A percentile compares a stretch with the other conserved stretches of the same genome.
Evolutionary conservation across 2,113 vertebrate genomes (phyloP).

Genomic region (human): DNA sequence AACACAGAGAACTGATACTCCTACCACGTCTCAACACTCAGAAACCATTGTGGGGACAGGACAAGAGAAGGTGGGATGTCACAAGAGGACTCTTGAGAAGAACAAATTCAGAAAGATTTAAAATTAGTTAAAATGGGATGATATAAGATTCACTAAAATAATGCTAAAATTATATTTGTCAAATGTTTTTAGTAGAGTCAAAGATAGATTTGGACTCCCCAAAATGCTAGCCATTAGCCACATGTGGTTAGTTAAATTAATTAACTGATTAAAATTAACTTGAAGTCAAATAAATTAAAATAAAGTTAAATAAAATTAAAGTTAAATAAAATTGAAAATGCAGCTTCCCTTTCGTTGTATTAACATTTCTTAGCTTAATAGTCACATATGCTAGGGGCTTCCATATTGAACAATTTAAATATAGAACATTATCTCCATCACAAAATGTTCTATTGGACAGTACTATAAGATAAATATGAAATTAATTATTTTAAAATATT

Average conservation of each 20-base stretch:
- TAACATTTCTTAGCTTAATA: background rate
- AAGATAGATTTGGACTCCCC: background rate
- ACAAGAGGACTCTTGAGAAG: background rate
- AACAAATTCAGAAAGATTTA: background rate
- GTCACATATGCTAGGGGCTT: background rate
- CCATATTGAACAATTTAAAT: background rate
- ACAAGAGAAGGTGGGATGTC: background rate
- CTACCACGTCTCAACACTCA: accelerated
- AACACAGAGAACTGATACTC: background rate
- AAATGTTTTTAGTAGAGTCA: background rate
- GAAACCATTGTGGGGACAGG: background rate
- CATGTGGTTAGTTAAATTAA: background rate
- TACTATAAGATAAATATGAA: background rate
- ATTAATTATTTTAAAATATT: background rate
- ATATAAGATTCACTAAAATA: background rate
- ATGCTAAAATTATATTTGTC: background rate
- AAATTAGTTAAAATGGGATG: background rate
- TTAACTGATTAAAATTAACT: background rate
- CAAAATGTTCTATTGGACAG: background rate
- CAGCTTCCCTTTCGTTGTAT: background rate
- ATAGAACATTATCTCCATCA: background rate
- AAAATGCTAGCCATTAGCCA: background rate
- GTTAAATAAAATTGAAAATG: background rate
- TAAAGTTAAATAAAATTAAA: background rate
- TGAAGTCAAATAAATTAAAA: background rate